Conservation (phyloP, 2,113 vertebrate species). For the Mustelus asterias region DNA sequence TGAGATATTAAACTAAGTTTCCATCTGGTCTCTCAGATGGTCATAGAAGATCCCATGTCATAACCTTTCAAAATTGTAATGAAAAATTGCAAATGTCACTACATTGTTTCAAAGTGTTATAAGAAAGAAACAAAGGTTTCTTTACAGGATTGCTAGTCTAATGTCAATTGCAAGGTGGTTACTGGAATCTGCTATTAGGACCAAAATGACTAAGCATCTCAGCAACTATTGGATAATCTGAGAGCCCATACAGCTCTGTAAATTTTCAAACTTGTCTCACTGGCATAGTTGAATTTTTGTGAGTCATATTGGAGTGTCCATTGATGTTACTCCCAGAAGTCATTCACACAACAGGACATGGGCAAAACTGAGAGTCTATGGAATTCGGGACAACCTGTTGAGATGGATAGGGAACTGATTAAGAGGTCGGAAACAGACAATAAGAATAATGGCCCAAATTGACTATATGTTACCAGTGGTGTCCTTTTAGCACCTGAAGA, state of each 20-base stretch:
- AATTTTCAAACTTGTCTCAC: not conserved
- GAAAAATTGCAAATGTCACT: not conserved
- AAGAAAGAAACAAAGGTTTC: not conserved
- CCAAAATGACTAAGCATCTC: not conserved
- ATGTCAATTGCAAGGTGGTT: not conserved
- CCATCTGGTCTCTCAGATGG: not conserved
- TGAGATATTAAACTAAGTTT: not conserved
- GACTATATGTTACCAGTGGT: too few species aligned
- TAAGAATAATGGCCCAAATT: not conserved
- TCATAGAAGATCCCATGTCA: not conserved
- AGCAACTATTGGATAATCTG: not conserved
- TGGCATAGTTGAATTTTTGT: not conserved
- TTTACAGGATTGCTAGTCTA: not conserved
- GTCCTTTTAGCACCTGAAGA: too few species aligned
- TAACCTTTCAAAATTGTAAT: not conserved
- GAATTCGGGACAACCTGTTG: not conserved
- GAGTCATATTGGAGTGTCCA: not conserved
- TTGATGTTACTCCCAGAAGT: not conserved
- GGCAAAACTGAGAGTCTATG: not conserved
- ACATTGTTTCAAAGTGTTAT: not conserved
- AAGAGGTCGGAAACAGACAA: not conserved
- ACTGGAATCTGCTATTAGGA: not conserved
- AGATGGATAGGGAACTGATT: not conserved
- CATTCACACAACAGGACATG: not conserved
- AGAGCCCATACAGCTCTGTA: not conserved